Evolutionary conservation across 1,140 invertebrate genomes (phyloP).

Genomic region (Drosophila persimilis): DNA sequence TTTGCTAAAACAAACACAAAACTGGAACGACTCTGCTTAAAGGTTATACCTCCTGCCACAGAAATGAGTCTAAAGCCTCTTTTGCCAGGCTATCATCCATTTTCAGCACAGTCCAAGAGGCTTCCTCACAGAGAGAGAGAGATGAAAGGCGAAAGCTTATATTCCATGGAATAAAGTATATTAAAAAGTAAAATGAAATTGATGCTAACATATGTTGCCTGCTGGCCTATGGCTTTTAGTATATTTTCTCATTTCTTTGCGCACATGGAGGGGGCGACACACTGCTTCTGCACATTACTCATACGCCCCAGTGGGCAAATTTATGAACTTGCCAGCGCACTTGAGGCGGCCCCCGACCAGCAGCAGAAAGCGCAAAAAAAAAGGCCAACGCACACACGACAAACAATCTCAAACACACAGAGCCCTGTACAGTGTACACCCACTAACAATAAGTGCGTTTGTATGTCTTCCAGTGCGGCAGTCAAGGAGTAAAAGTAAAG

Average conservation of each 20-base stretch:
- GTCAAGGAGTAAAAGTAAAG: constrained; percentile 66
- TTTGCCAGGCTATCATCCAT: too few species aligned
- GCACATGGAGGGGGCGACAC: constrained; percentile 6
- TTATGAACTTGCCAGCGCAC: constrained; percentile 74
- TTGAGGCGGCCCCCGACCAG: constrained; percentile 51
- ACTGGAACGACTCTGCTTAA: too few species aligned
- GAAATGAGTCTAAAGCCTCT: too few species aligned
- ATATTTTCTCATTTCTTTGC: constrained; percentile 44
- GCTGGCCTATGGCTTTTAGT: constrained; percentile 55
- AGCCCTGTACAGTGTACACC: not conserved
- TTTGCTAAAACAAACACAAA: too few species aligned
- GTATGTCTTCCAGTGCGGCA: constrained; percentile 48
- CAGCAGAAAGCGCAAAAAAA: constrained; percentile 19
- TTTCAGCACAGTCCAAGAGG: not conserved
- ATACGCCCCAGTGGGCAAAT: constrained; percentile 80
- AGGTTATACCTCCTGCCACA: too few species aligned
- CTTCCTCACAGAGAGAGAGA: not conserved
- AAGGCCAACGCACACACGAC: constrained; percentile 26
- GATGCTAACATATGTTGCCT: constrained; percentile 70
- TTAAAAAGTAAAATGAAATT: constrained; percentile 54
- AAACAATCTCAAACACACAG: constrained; percentile 27
- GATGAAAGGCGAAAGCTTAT: constrained; percentile 1
- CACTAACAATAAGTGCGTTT: constrained; percentile 66
- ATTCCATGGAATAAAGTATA: constrained; percentile 21
- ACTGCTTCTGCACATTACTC: constrained; percentile 70